Base-by-base conservation (phyloP, 1,140 invertebrate species). In the Drosophila lacertosa region DNA sequence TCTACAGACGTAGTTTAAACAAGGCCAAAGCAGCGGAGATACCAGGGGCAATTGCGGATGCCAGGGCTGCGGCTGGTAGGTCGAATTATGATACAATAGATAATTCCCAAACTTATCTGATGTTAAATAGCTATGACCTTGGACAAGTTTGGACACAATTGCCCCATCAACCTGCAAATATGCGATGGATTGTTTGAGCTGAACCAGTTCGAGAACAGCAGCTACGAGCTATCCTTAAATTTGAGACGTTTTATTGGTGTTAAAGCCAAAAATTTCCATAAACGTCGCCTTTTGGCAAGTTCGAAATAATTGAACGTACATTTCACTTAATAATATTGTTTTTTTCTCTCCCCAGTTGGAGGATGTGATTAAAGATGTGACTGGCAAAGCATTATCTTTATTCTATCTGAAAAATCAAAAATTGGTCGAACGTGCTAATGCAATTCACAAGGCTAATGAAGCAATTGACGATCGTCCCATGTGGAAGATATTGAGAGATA, bases 401-500 rank as follows among this genome's bases (percentile, higher is more conserved):
- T 91, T 90, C 29, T 79, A 83, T 24, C 53, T 73, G 5, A 80
- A 79, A 42, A 62, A 86, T 33, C 47, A 44, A 0, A 66, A 83
- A 40, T 48, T 67, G 0, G 64, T 77, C 24, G 33, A 55, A 4
- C 24, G 57, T 9, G 72, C 82, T 0, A 47, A 64, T 39, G 60
- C 60, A 0, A 60, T 66, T 1, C 64, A 32, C 9, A 89, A 45
- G 48, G 74, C 48, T 1, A 64, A 44, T 10, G 47, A 50, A 20
- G 69, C 13, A 2, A 9, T 50, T 2, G 90, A 91, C 45, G n/a
- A 48, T 0, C 75, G 90, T 29, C 88, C 90, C 0, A 26, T 75
- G 24, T 91, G 90, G 90, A 91, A 91, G 51, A 68, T 72, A n/a
- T 18, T 90, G 0, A 75, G 63, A 11, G 90, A 91, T 10, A 45